Evolutionary conservation across 2,797 vertebrate species (phyloP), one percentile per base, ranked within the genome.

Genomic region (Acrocephalus scirpaceus): DNA sequence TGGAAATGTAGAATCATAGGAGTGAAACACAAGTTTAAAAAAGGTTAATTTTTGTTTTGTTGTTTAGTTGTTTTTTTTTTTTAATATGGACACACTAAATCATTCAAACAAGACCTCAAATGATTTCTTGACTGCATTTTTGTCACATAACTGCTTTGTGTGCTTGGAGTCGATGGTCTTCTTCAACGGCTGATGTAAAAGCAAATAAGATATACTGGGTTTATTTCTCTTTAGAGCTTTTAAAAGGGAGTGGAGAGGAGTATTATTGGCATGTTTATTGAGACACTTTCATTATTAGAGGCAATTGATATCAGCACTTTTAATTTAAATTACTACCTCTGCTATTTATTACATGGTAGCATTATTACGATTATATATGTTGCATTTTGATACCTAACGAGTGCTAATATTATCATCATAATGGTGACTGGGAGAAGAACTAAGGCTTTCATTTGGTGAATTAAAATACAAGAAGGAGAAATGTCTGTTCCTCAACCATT

Each of bases 311-410:
- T 70, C 40, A 71, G 40, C 25, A 70, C 15, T 50, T 94, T 65
- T 72, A 1, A 93, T 75, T 57, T 51, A 80, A 94, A 93, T 88
- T 87, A 61, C 47, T 61, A 72, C 36, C 36, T 76, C 61, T 87
- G 40, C 30, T 86, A 71, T 80, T 93, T 89, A 73, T 77, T 92
- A 48, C 3, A 3, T 36, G 45, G 25, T n/a, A 23, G 42, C 42
- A 86, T 79, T 79, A 83, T 87, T 47, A 85, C 54, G 71, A 90
- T 81, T 70, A 87, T 60, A 11, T 5, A 51, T 65, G 50, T 45
- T 70, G 45, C 77, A 57, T 80, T 93, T 77, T 91, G 54, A 77
- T 71, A 82, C 21, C 48, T 91, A 66, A 88, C 72, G 54, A 94
- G 48, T 58, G 66, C 36, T 86, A 81, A 56, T 70, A 51, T 53